Percentiles rank a stretch among this genome's conserved stretches.
These are phyloP conservation scores for Xenopus tropicalis DNA, from an alignment of 2,113 vertebrate species.

Conservation along the genomic window UCB_Xtro_10.0 CM004449.2:3766001-3766500, in stretches of 20 bases:
- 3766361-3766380: neutral
- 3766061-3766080: neutral
- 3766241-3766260: no score
- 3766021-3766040: neutral
- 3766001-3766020: no score
- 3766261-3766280: neutral
- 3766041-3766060: neutral
- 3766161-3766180: neutral
- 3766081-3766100: constrained; percentile 5
- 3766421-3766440: no score
- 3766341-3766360: neutral
- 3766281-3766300: constrained; percentile 1
- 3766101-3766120: constrained; percentile 6
- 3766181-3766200: neutral
- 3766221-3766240: neutral
- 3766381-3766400: neutral
- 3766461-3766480: no score
- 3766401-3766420: no score
- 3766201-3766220: neutral
- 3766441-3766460: no score
- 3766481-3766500: no score
- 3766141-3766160: neutral
- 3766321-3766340: neutral
- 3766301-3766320: constrained; percentile 3
- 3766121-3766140: constrained; percentile 5